Percentiles rank a stretch among this genome's conserved stretches.
phyloP scores from a whole-genome alignment of 1,140 invertebrate genomes.

The Drosophila nebulosa region DNA sequence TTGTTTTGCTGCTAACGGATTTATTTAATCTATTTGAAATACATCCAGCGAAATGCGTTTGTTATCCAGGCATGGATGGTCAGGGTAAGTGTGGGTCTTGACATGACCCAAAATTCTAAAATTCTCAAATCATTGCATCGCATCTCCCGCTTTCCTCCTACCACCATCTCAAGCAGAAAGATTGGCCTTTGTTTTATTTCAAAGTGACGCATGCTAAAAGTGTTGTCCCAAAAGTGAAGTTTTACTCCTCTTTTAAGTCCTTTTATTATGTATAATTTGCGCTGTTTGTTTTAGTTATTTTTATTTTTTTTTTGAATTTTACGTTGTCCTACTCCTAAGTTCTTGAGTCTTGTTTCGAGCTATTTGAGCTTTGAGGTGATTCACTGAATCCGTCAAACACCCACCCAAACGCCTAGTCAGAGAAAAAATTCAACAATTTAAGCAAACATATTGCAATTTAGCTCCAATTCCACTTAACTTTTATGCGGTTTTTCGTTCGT shows the following conservation, averaged over 20 bases:
- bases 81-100: constrained; percentile 80
- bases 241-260: constrained; percentile 46
- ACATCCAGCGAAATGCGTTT: constrained; percentile 93
- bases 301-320: constrained; percentile 2
- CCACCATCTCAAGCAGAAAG: constrained; percentile 18
- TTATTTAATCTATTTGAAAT: constrained; percentile 97
- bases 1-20: constrained; percentile 96
- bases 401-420: not conserved
- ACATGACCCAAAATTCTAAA: not conserved
- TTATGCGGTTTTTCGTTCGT: not conserved
- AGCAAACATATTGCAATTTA: not conserved
- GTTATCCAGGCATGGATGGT: constrained; percentile 86
- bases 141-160: constrained; percentile 38
- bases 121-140: constrained; percentile 62
- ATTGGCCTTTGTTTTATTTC: constrained; percentile 38
- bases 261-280: constrained; percentile 36
- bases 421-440: not conserved
- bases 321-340: not conserved
- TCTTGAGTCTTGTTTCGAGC: not conserved
- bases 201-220: constrained; percentile 49
- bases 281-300: constrained; percentile 9
- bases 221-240: constrained; percentile 38
- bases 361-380: not conserved
- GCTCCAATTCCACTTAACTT: not conserved
- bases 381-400: not conserved